phyloP scores from a whole-genome alignment of 2,888 invertebrate species.

The Agonopterix alstromeriana region DNA sequence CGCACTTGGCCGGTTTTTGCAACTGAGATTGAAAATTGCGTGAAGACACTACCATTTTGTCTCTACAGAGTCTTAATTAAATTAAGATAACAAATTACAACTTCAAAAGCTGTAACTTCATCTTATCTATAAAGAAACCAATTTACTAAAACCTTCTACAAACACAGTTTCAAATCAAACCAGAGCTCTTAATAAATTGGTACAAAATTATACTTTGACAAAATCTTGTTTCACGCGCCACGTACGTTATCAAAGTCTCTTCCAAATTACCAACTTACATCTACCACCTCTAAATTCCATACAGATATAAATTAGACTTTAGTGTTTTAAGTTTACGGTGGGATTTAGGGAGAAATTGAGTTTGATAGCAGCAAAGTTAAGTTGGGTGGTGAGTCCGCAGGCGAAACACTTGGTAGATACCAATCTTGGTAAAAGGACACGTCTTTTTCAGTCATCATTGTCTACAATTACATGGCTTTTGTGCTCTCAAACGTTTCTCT shows the following conservation, averaged over 20 bases:
- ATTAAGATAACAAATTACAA: too few relatives aligned
- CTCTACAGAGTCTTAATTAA: too few relatives aligned
- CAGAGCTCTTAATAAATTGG: constrained; percentile 34
- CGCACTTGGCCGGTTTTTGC: too few relatives aligned
- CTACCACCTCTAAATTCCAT: not conserved
- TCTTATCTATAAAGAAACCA: too few relatives aligned
- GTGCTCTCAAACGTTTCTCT: constrained; percentile 34
- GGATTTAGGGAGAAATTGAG: not conserved
- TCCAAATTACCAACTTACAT: constrained; percentile 31
- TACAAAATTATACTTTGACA: constrained; percentile 60
- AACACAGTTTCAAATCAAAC: not conserved
- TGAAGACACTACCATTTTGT: too few relatives aligned
- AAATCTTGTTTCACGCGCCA: constrained; percentile 70
- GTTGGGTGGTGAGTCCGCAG: constrained; percentile 41
- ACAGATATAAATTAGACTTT: too few relatives aligned
- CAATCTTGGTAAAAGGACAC: constrained; percentile 71
- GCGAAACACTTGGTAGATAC: constrained; percentile 66
- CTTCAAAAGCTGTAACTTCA: too few relatives aligned
- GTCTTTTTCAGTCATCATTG: constrained; percentile 74
- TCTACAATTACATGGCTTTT: constrained; percentile 73
- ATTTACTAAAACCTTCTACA: too few relatives aligned
- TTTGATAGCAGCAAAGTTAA: constrained; percentile 11
- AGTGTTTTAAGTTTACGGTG: not conserved
- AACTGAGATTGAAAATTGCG: too few relatives aligned
- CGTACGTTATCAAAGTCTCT: constrained; percentile 63